Percentiles rank a stretch among this genome's conserved stretches.
Evolutionary conservation across 2,797 vertebrate species (phyloP).

Genomic region (Xenopus petersii): DNA sequence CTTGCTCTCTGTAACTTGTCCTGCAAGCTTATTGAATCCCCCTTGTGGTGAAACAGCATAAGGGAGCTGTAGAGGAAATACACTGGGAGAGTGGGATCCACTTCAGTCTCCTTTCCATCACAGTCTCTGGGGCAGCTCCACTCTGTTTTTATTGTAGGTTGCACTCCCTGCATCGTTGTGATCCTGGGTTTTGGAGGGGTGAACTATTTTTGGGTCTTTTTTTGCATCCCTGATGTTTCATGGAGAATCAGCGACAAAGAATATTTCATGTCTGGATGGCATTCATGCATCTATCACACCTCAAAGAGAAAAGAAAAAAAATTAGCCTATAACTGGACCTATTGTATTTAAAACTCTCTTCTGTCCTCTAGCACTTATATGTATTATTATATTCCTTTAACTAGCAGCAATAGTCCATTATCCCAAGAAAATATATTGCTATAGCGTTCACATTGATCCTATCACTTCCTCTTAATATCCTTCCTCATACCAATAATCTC

Average conservation of each 20-base stretch:
- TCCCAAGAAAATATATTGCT: no score
- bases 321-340: background rate
- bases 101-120: background rate
- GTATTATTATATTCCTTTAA: no score
- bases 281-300: background rate
- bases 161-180: background rate
- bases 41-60: constrained; percentile 7
- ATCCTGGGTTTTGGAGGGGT: background rate
- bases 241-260: background rate
- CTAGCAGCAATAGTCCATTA: no score
- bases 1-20: background rate
- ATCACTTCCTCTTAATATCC: no score
- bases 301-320: background rate
- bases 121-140: background rate
- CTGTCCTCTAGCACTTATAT: no score
- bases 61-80: background rate
- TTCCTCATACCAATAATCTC: no score
- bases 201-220: background rate
- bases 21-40: constrained; percentile 3
- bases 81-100: background rate
- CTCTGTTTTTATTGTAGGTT: background rate
- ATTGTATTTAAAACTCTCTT: no score
- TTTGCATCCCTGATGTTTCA: background rate
- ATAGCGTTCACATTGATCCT: no score
- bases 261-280: background rate